Base-by-base conservation (phyloP, 2,888 invertebrate genomes). In the Drosophila tanythrix region DNA sequence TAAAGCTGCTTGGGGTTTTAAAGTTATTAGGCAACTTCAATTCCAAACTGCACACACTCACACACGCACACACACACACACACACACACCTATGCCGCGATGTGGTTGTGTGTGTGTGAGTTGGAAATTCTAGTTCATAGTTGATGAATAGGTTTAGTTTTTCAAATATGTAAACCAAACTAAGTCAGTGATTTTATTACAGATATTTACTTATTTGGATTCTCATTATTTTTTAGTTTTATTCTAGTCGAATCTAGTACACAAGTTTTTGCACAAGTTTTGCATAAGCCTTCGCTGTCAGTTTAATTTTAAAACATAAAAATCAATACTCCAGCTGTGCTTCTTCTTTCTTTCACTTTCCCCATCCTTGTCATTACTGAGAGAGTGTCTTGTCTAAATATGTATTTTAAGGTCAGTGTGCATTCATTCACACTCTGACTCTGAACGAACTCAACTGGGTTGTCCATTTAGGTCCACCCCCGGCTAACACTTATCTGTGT, bases 1-100 rank as follows among this genome's bases (percentile, higher is more conserved):
- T 83, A 88, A 88, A 82, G 85, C 88, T 86, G 88, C 72, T 86
- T 86, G 79, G 83, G 75, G 74, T 88, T 83, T 86, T 80, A 86
- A 86, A 88, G 88, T 83, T 88, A 86, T 88, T 83, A 85, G 76
- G 75, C 77, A 84, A 75, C 88, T 87, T 75, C 67, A 82, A 76
- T 78, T 83, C 76, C 73, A 76, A 77, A 69, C 82, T 71, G 73
- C 72, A 64, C 55, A 43, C 43, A 43, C 21, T 5, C 38, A 8
- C 18, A 18, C 36, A 36, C 5, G 5, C 35, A 35, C 18, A 38
- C 31, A 31, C 29, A 29, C 29, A 7, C 38, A 38, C n/a, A 40
- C n/a, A 38, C 7, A 18, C 21, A 21, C n/a, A 5, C 40, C n/a
- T 4, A 0, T n/a, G 40, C 0, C n/a, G n/a, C n/a, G 21, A 2